Conservation (phyloP, 2,888 invertebrate species). For the Callinectes sapidus region DNA sequence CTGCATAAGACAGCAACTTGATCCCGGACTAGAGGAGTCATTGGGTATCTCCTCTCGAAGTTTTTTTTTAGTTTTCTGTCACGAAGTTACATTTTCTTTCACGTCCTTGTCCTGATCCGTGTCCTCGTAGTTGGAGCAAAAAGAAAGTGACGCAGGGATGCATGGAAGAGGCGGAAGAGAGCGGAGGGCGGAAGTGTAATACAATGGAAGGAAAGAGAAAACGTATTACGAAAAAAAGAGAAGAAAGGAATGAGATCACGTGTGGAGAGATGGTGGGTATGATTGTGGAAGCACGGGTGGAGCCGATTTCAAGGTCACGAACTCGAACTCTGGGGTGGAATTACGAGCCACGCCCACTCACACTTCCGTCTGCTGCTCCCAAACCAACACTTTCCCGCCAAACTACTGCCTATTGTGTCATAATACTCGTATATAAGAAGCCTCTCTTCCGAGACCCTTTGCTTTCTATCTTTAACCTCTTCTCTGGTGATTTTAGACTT, state of each 20-base stretch:
- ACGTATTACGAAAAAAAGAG: background rate
- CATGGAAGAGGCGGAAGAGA: background rate
- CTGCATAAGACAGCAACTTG: background rate
- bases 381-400: background rate
- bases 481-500: too few species aligned
- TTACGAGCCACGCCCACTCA: background rate
- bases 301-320: constrained; percentile 8
- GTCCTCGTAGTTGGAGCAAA: background rate
- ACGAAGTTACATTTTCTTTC: background rate
- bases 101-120: background rate
- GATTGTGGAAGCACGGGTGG: background rate
- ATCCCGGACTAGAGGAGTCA: background rate
- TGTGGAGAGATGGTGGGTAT: constrained; percentile 6
- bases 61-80: background rate
- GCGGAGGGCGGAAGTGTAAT: background rate
- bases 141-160: background rate
- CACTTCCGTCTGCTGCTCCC: background rate
- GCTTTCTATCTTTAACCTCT: too few species aligned
- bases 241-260: too few species aligned
- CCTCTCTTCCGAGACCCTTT: too few species aligned
- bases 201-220: background rate
- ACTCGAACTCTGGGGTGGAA: background rate
- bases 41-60: background rate
- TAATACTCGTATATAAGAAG: background rate
- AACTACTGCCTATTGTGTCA: background rate